Conservation (phyloP, 2,113 vertebrate genomes). For the Gallinago jamesoni region DNA sequence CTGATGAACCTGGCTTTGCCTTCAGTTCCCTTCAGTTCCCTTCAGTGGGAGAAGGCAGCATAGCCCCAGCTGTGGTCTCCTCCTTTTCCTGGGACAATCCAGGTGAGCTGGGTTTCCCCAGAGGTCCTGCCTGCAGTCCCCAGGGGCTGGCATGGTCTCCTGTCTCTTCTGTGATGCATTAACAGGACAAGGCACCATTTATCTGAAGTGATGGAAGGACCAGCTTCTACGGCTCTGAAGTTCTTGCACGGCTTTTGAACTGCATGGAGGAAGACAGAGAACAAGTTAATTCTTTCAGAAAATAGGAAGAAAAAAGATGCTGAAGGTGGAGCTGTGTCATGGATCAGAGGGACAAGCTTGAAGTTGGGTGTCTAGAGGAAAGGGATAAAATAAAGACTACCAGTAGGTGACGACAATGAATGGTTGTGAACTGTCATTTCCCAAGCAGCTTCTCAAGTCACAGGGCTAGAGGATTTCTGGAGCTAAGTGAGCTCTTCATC, state of each 20-base stretch:
- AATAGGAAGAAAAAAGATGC: background rate
- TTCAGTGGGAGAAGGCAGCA: background rate
- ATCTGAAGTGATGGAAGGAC: background rate
- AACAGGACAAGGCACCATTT: background rate
- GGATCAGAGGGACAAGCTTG: background rate
- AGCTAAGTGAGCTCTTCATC: background rate
- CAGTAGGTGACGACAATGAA: background rate
- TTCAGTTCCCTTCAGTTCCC: background rate
- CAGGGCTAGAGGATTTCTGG: background rate
- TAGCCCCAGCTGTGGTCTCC: background rate
- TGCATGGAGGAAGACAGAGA: background rate
- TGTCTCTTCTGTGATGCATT: background rate
- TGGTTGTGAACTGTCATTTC: background rate
- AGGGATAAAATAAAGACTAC: background rate
- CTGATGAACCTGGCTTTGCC: background rate
- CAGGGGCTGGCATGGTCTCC: background rate
- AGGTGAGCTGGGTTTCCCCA: fast-evolving
- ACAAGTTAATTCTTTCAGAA: background rate
- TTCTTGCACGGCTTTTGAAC: background rate
- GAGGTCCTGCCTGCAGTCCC: fast-evolving
- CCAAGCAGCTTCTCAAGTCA: background rate
- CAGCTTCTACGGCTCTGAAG: background rate
- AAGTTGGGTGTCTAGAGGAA: background rate
- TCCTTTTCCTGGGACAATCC: background rate
- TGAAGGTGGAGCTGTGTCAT: background rate